Evolutionary conservation across 1,140 invertebrate species (phyloP).

Genomic region (Bombus impatiens): DNA sequence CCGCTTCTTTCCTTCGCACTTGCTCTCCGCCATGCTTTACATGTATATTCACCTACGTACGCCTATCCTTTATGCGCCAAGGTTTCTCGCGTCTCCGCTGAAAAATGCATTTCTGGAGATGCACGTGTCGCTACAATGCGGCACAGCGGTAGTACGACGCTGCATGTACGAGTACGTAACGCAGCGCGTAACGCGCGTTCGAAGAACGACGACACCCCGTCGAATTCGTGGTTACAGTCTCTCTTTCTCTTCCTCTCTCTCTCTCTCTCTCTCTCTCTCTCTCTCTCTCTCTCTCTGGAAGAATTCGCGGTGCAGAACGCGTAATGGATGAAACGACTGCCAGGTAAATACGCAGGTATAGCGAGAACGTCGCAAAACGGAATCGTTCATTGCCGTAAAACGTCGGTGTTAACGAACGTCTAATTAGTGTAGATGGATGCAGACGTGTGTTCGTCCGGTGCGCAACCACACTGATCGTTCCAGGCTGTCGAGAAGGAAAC

Average conservation of each 20-base stretch:
- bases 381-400: no score
- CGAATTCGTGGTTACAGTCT: no score
- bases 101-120: neutral
- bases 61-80: constrained; percentile 1
- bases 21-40: constrained; percentile 7
- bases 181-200: neutral
- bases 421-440: neutral
- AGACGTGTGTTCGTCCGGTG: neutral
- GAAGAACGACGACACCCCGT: neutral
- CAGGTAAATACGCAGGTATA: no score
- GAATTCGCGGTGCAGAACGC: no score
- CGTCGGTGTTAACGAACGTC: no score
- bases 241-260: no score
- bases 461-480: constrained; percentile 1
- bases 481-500: neutral
- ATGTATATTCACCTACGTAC: neutral
- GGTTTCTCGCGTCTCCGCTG: constrained; percentile 31
- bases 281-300: no score
- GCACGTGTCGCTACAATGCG: neutral
- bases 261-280: no score
- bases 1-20: neutral
- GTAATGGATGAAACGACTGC: no score
- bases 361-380: no score
- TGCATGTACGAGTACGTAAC: no score
- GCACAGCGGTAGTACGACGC: neutral